These are phyloP conservation scores for Nansenia antarctica DNA, from an alignment of 2,113 vertebrate species.

Conservation along the genomic window DNA sequence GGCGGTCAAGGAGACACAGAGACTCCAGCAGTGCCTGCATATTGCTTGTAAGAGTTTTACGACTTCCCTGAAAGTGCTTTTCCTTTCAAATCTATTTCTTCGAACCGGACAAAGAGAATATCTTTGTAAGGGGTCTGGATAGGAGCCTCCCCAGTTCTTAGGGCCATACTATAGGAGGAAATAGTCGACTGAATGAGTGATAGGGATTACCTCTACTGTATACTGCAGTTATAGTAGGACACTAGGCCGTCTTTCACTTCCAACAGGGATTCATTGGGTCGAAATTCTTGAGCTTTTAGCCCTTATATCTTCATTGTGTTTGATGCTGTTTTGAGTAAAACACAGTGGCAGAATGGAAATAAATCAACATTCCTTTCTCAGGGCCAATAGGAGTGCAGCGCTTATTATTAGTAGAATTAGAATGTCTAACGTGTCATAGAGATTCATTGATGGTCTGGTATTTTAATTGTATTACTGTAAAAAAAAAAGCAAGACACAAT, in stretches of 20 bases:
- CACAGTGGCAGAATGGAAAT: background rate
- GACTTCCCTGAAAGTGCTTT: conserved; percentile 3
- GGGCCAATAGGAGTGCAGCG: background rate
- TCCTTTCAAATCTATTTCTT: background rate
- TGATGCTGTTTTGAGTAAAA: background rate
- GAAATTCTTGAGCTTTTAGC: background rate
- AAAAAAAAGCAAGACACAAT: background rate
- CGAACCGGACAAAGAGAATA: background rate
- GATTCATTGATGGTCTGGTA: background rate
- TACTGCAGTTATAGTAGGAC: background rate
- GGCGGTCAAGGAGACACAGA: conserved; percentile 1
- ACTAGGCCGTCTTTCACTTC: background rate
- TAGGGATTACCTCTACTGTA: background rate
- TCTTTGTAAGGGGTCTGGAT: background rate
- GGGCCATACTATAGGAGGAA: background rate
- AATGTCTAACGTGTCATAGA: background rate
- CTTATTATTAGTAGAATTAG: background rate
- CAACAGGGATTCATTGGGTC: background rate
- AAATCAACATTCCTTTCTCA: background rate
- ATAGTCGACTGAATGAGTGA: background rate
- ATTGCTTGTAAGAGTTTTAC: conserved; percentile 1
- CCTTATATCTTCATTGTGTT: background rate
- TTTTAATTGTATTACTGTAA: background rate
- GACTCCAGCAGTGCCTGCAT: background rate
- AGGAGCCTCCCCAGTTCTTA: background rate